These are phyloP conservation scores for Eugnorisma glareosa DNA, from an alignment of 2,888 invertebrate species.

Conservation along the genomic window DNA sequence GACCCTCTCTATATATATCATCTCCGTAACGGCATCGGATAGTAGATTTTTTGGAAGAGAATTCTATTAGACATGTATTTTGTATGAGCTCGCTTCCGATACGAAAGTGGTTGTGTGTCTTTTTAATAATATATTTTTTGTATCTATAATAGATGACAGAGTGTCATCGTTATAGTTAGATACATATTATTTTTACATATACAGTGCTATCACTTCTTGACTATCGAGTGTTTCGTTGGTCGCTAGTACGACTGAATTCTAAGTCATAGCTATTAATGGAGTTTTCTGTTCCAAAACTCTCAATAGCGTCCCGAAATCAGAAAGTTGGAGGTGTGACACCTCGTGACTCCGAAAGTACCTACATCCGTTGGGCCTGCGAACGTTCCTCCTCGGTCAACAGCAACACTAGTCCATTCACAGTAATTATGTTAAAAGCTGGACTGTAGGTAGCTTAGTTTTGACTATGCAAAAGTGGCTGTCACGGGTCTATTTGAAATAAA, in stretches of 20 bases:
- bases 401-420: no score
- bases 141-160: constrained; percentile 5
- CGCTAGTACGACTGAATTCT: no score
- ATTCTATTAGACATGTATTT: constrained; percentile 54
- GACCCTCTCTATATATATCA: constrained; percentile 70
- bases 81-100: constrained; percentile 40
- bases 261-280: not conserved
- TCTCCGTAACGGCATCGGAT: constrained; percentile 57
- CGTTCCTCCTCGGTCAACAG: not conserved
- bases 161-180: not conserved
- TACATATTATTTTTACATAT: not conserved
- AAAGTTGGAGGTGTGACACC: no score
- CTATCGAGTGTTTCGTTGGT: no score
- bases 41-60: constrained; percentile 52
- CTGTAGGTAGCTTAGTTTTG: no score
- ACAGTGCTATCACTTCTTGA: not conserved
- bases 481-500: no score
- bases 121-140: constrained; percentile 29
- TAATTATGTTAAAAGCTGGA: no score
- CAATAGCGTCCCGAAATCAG: no score
- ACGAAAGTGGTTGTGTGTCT: constrained; percentile 27
- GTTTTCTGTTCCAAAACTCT: no score
- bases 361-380: not conserved
- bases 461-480: no score
- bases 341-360: not conserved